Conservation (phyloP, 2,797 vertebrate species). For the Gymnopithys bicolor region DNA sequence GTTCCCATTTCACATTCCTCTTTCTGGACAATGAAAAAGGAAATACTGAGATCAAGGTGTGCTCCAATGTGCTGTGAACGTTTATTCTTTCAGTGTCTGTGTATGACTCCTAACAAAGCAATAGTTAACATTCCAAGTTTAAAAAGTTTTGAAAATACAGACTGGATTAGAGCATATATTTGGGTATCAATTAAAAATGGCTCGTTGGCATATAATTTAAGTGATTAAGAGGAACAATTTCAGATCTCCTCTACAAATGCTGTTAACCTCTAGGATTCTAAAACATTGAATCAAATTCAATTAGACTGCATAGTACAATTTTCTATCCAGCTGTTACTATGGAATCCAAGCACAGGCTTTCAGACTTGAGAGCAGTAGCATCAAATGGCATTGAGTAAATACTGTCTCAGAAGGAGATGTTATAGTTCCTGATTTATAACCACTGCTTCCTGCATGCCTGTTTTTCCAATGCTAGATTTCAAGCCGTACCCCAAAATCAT, state of each 20-base stretch:
- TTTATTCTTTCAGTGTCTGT: background rate
- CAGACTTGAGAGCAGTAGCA: background rate
- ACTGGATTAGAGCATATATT: background rate
- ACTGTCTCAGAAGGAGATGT: background rate
- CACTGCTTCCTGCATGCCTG: background rate
- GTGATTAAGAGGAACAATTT: background rate
- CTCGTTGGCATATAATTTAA: background rate
- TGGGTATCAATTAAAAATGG: background rate
- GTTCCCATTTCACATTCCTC: background rate
- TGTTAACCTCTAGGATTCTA: background rate
- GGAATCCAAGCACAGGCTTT: background rate
- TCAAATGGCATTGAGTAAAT: background rate
- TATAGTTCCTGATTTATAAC: background rate
- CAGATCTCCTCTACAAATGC: background rate
- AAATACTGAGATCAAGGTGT: rapidly evolving
- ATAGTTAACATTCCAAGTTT: background rate
- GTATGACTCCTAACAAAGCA: background rate
- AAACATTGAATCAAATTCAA: background rate
- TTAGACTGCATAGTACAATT: background rate
- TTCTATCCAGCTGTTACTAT: background rate
- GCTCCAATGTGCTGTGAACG: background rate
- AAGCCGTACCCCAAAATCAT: background rate
- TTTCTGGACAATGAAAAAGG: background rate
- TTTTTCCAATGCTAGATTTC: background rate
- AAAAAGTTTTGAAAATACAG: background rate